Conservation (phyloP, 2,888 invertebrate species). For the Scaptomyza cyrtandrae region DNA sequence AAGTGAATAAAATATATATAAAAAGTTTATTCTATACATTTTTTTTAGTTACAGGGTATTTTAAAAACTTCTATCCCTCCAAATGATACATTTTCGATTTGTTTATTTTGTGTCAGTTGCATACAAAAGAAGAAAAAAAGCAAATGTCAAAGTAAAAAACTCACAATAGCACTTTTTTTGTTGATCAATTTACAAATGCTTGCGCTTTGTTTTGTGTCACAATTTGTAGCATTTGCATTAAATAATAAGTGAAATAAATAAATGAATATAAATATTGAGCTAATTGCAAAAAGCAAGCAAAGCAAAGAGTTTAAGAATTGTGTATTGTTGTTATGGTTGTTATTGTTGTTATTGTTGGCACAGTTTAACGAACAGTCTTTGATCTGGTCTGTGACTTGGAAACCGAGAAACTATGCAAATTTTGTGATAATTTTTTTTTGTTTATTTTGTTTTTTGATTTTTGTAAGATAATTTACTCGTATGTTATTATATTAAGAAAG, state of each 20-base stretch:
- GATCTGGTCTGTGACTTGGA: background rate
- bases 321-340: background rate
- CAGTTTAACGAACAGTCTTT: slow-evolving; percentile 4
- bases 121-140: no score
- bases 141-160: background rate
- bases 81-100: background rate
- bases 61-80: background rate
- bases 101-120: slow-evolving; percentile 14
- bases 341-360: slow-evolving; percentile 1
- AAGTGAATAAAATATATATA: no score
- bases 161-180: slow-evolving; percentile 1
- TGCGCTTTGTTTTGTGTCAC: slow-evolving; percentile 33
- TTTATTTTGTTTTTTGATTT: no score
- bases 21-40: no score
- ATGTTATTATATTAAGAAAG: slow-evolving; percentile 23
- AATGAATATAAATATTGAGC: slow-evolving; percentile 19
- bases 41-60: slow-evolving; percentile 7
- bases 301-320: background rate
- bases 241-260: no score
- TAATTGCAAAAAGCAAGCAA: slow-evolving; percentile 16
- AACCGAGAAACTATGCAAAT: slow-evolving; percentile 24
- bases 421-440: slow-evolving; percentile 36
- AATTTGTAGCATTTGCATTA: slow-evolving; percentile 36
- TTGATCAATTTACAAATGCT: slow-evolving; percentile 31
- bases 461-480: slow-evolving; percentile 1